These are phyloP conservation scores for Tringa solitaria DNA, from an alignment of 2,113 vertebrate genomes.

Conservation along the genomic window DNA sequence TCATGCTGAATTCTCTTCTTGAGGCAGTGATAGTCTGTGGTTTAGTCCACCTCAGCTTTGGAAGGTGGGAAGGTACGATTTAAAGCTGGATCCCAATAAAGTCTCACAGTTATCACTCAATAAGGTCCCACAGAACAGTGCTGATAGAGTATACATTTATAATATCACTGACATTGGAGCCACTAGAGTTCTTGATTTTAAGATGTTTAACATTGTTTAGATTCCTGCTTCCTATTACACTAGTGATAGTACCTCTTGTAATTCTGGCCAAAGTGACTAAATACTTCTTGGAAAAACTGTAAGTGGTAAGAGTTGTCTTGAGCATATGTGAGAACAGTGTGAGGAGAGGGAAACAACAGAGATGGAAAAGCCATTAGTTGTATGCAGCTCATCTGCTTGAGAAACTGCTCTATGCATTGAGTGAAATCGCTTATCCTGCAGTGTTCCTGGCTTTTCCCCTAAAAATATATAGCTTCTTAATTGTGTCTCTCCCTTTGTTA, in stretches of 20 bases:
- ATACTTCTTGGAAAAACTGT: background rate
- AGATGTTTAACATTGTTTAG: background rate
- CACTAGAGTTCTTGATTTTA: background rate
- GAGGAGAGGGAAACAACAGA: background rate
- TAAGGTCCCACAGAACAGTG: too few relatives aligned
- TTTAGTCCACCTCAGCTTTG: background rate
- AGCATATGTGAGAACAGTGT: background rate
- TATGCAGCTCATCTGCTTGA: background rate
- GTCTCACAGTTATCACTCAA: background rate
- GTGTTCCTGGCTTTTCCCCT: background rate
- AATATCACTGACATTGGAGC: background rate
- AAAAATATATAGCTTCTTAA: background rate
- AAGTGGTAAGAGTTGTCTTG: background rate
- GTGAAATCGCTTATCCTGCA: background rate
- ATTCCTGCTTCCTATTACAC: background rate
- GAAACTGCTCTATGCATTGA: background rate
- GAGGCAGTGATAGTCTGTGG: background rate
- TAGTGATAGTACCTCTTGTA: background rate
- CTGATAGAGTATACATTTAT: background rate
- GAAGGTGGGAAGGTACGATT: background rate
- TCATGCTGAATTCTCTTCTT: background rate
- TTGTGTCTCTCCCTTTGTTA: background rate
- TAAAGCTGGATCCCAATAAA: background rate
- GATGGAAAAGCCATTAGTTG: background rate
- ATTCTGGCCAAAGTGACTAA: background rate